Evolutionary conservation across 2,113 vertebrate species (phyloP).

Genomic region (Dendropsophus ebraccatus): DNA sequence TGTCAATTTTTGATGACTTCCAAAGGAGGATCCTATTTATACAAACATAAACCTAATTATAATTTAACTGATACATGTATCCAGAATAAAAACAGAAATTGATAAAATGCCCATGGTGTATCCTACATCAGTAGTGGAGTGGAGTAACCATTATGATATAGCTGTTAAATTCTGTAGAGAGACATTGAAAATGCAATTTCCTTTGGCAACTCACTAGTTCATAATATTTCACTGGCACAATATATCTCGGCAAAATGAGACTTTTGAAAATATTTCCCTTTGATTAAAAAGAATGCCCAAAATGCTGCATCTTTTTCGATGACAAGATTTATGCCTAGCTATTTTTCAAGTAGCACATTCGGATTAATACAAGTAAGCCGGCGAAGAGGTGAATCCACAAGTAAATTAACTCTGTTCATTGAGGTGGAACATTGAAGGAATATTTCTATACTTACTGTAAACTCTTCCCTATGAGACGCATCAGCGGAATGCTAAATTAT

Average conservation of each 20-base stretch:
- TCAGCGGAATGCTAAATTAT: neutral
- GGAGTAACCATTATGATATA: neutral
- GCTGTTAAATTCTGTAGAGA: neutral
- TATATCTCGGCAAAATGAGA: conserved; percentile 16
- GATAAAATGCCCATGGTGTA: neutral
- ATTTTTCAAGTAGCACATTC: conserved; percentile 24
- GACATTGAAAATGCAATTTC: neutral
- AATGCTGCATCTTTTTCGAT: conserved; percentile 3
- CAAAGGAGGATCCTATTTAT: too few species aligned
- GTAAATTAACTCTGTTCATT: conserved; percentile 17
- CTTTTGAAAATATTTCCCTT: conserved; percentile 30
- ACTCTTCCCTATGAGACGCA: neutral
- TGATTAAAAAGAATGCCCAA: conserved; percentile 26
- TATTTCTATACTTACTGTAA: conserved; percentile 25
- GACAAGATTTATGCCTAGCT: conserved; percentile 1
- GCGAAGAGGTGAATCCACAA: conserved; percentile 12
- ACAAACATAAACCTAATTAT: neutral
- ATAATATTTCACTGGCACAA: conserved; percentile 11
- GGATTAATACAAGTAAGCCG: conserved; percentile 23
- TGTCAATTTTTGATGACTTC: too few species aligned
- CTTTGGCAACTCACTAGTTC: neutral
- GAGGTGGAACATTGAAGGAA: conserved; percentile 30
- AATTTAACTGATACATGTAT: neutral
- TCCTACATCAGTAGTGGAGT: neutral
- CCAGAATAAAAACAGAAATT: neutral